Conservation (phyloP, 2,113 vertebrate species). For the Indicator maculatus region DNA sequence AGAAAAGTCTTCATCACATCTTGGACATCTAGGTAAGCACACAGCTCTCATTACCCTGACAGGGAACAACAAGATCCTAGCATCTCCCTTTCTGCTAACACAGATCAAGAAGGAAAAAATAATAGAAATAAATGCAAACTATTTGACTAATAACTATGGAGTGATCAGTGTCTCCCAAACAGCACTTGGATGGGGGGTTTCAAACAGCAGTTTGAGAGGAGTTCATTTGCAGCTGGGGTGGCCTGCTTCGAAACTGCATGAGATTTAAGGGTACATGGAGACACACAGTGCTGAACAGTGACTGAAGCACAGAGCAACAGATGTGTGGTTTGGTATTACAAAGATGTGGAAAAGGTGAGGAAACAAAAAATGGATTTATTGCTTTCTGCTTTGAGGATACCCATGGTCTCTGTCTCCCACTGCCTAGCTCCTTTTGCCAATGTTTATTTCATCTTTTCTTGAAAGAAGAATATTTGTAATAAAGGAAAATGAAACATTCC, state of each 20-base stretch:
- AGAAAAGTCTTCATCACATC: not conserved
- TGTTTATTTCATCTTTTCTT: not conserved
- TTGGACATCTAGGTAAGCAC: not conserved
- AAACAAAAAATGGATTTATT: not conserved
- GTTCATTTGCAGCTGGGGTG: not conserved
- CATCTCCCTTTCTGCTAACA: not conserved
- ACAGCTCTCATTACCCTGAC: not conserved
- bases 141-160: not conserved
- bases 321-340: not conserved
- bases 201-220: not conserved
- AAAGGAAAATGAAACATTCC: slow-evolving; percentile 6
- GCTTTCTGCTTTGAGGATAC: not conserved
- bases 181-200: not conserved
- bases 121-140: not conserved
- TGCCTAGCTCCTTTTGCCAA: not conserved
- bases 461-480: slow-evolving; percentile 39
- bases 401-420: not conserved
- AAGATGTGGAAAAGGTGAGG: not conserved
- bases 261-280: not conserved
- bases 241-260: not conserved
- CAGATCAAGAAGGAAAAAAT: not conserved
- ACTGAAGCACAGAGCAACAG: not conserved
- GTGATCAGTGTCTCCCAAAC: not conserved
- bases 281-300: not conserved
- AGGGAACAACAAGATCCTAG: not conserved